Conservation (phyloP, 2,113 vertebrate genomes). For the Egretta garzetta region DNA sequence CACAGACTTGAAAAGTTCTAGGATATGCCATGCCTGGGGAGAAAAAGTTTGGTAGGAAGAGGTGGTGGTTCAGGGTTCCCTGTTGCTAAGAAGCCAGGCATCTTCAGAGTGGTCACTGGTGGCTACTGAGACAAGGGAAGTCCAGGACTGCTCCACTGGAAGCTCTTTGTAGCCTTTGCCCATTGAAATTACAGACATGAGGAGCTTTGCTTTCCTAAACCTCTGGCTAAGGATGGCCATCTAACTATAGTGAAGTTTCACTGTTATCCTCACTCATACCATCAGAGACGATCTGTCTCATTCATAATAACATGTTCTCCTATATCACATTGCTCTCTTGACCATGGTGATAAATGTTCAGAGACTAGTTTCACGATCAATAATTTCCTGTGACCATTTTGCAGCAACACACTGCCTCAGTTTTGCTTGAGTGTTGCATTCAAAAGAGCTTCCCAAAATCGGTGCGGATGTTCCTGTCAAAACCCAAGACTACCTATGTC, state of each 20-base stretch:
- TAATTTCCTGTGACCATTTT: background rate
- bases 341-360: background rate
- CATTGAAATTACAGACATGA: background rate
- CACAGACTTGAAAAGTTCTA: background rate
- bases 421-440: background rate
- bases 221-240: background rate
- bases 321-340: background rate
- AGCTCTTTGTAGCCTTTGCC: background rate
- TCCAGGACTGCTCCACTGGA: background rate
- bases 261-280: background rate
- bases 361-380: background rate
- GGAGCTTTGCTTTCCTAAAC: background rate
- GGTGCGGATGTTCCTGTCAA: background rate
- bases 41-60: background rate
- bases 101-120: background rate
- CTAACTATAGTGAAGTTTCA: background rate
- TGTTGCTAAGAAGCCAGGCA: background rate
- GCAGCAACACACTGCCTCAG: background rate
- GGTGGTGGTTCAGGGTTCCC: background rate
- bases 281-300: background rate
- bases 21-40: background rate
- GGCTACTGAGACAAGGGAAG: background rate
- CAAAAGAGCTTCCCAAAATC: background rate
- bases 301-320: background rate
- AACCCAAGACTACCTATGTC: accelerated